Evolutionary conservation across 2,888 invertebrate genomes (phyloP), one percentile per base, ranked within the genome.

Genomic region (Phalangium opilio): DNA sequence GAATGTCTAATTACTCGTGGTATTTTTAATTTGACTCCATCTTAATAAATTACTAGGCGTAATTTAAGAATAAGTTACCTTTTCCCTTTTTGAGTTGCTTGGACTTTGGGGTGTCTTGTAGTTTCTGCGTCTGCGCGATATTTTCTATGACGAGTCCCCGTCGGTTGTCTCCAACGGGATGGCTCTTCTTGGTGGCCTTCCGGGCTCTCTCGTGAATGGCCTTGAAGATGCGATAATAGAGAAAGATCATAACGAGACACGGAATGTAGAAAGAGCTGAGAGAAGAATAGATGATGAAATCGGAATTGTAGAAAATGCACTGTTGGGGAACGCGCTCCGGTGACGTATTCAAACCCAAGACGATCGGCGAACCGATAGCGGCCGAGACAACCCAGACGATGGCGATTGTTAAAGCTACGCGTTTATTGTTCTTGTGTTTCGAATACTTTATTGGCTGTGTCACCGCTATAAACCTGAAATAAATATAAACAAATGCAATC

Each of bases 381-480:
- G 83, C 82, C 50, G 86, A 86, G 66, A 96, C 84, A 58, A 86
- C 77, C 98, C 98, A 98, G 44, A 93, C 93, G 54, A 93, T 72
- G 36, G 82, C 80, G 62, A 99, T 90, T 59, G 93, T 96, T 66
- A 91, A 71, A 78, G 86, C 86, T 41, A 95, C 90, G 52, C 96
- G 78, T 45, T 80, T 75, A 71, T 84, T 89, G 75, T 90, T n/a
- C 74, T 91, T 90, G 75, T 95, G 93, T 65, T 91, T 90, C 50
- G 95, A 91, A 73, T 98, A 98, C 70, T 95, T 90, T 67, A 98
- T 95, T 62, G 98, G 98, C 67, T 89, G 85, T 41, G 95, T 96
- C 59, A 98, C 96, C 55, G 98, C 98, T 62, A 96, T 93, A 69
- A 91, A 98, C 75, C 96, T 96, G 77, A 45, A 73, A 55, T 50